Base-by-base conservation (phyloP, 2,113 vertebrate species). In the Vimba vimba region DNA sequence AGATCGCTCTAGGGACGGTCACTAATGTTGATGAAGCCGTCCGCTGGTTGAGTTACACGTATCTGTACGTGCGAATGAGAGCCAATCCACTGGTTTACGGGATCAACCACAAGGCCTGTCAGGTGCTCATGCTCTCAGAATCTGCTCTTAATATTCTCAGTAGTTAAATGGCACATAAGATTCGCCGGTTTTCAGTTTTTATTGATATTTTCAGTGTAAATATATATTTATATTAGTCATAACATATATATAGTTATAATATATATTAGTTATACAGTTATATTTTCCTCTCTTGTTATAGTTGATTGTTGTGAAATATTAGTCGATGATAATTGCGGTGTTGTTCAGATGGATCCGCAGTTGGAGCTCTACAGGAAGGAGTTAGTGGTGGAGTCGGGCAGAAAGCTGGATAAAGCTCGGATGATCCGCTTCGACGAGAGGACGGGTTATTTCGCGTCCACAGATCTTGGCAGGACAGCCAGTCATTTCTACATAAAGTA, bases 401-500 rank as follows among this genome's bases (percentile, higher is more conserved):
- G 96, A 86, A 99, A 98, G 92, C 90, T 99, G 91, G 98, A 99
- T 90, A 98, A 98, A 93, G 97, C 97, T 57, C 94, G 95, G 30
- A 99, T 99, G 98, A 98, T 99, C 93, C 97, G 98, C 83, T 99
- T 98, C 87, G 97, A 99, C 88, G 98, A 99, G 84, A 94, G 98
- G 83, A 99, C 98, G 6, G 97, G 97, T 17, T 99, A 98, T 93
- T 99, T 97, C 88, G 96, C 96, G 69, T 98, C 97, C 45, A 99
- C 98, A 1, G 98, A 99, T 91, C 92, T 99, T 91, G 98, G 98
- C 88, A 94, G 98, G 93, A 99, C 97, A 0, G 96, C 98, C 87
- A 99, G 97, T 89, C 98, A 99, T 94, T 99, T 96, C 92, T 99
- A 99, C 92, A 99, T 99, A 93, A 97, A 94, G 91, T 98, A 99